These are phyloP conservation scores for Sebastes oblongus DNA, from an alignment of 2,797 vertebrate species.

Conservation along the genomic window DNA sequence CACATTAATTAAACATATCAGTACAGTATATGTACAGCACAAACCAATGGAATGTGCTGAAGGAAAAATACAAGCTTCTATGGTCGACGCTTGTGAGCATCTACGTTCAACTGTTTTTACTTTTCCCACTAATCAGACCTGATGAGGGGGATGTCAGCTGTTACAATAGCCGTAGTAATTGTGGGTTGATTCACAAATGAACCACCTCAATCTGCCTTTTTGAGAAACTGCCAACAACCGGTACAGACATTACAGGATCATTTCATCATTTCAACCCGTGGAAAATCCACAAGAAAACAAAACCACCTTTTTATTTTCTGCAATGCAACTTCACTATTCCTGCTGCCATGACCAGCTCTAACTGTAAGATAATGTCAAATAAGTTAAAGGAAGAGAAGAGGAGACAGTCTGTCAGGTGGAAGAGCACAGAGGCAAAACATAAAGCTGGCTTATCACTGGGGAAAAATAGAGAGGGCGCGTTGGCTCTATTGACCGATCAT, in stretches of 20 bases:
- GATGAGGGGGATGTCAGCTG: neutral
- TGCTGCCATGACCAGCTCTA: neutral
- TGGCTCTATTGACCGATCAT: neutral
- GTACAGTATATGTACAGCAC: neutral
- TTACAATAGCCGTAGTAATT: neutral
- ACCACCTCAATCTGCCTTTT: neutral
- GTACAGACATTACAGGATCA: slow-evolving; percentile 24
- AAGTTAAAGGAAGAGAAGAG: neutral
- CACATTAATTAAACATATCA: neutral
- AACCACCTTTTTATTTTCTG: neutral
- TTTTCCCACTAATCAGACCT: neutral
- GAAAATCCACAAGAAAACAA: slow-evolving; percentile 8
- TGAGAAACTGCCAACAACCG: neutral
- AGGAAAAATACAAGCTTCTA: neutral
- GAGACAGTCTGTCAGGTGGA: neutral
- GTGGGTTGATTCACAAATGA: neutral
- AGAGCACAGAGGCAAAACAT: neutral
- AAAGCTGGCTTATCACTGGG: neutral
- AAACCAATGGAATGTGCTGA: neutral
- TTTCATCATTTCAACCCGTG: slow-evolving; percentile 35
- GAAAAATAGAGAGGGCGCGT: neutral
- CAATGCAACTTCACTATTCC: neutral
- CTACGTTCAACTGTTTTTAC: neutral
- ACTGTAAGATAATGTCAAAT: neutral
- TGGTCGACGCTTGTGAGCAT: neutral